Evolutionary conservation across 2,888 invertebrate species (phyloP).

Genomic region (Hyposoter didymator): DNA sequence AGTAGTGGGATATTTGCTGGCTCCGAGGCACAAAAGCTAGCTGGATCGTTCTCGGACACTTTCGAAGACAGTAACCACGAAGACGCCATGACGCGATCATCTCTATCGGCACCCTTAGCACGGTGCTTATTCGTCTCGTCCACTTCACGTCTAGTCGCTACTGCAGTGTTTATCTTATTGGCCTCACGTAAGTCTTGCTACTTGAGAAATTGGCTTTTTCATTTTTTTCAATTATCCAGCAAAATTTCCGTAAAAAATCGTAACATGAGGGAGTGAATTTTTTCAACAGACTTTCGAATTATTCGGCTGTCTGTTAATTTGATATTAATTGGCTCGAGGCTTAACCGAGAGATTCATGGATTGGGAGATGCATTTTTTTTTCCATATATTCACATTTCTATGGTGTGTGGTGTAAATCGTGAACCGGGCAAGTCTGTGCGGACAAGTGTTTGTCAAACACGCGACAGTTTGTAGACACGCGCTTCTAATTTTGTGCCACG

Average conservation of each 20-base stretch:
- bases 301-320: neutral
- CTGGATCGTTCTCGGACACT: constrained; percentile 79
- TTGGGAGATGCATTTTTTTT: neutral
- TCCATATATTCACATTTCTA: neutral
- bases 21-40: constrained; percentile 76
- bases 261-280: neutral
- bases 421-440: constrained; percentile 21
- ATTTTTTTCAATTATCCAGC: neutral
- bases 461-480: constrained; percentile 49
- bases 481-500: constrained; percentile 42
- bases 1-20: constrained; percentile 68
- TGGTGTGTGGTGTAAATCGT: constrained; percentile 24
- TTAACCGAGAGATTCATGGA: constrained; percentile 29
- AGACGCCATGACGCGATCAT: constrained; percentile 83
- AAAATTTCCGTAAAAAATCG: neutral
- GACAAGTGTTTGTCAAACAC: constrained; percentile 52
- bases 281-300: neutral
- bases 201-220: neutral
- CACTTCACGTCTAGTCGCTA: constrained; percentile 75
- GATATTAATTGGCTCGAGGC: neutral
- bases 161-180: constrained; percentile 74
- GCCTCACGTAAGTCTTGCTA: constrained; percentile 79
- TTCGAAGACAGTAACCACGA: constrained; percentile 82
- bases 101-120: constrained; percentile 75
- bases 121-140: constrained; percentile 69